Evolutionary conservation across 23 tunicate genomes (phyloP).

Genomic region (Styela clava): DNA sequence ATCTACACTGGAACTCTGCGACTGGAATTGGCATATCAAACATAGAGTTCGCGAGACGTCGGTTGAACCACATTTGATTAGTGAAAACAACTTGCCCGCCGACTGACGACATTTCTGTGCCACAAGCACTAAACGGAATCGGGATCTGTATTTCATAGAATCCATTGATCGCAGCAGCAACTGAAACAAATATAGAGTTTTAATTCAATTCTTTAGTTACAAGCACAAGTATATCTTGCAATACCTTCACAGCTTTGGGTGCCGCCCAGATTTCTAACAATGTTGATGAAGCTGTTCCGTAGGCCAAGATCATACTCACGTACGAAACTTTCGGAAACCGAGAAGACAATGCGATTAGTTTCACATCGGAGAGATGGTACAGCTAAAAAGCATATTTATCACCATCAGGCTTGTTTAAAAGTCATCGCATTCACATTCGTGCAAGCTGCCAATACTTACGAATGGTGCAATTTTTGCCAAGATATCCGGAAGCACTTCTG

Average conservation of each 20-base stretch:
- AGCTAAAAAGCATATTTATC: not conserved
- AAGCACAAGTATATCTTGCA: no score
- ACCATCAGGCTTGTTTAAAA: no score
- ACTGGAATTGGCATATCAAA: slow-evolving; percentile 46
- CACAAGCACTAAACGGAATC: slow-evolving; percentile 27
- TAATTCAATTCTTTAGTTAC: no score
- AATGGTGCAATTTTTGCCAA: slow-evolving; percentile 53
- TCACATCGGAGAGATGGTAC: not conserved
- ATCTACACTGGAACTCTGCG: slow-evolving; percentile 30
- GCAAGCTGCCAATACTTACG: slow-evolving; percentile 44
- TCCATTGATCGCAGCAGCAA: slow-evolving; percentile 10
- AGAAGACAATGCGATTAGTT: not conserved
- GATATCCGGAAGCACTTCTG: slow-evolving; percentile 31
- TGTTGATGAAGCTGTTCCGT: not conserved
- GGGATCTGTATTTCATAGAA: slow-evolving; percentile 6
- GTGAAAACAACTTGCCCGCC: not conserved
- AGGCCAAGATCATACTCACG: slow-evolving; percentile 12
- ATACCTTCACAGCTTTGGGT: not conserved
- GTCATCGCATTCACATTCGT: no score
- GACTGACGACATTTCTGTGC: not conserved
- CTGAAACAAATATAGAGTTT: slow-evolving; percentile 18
- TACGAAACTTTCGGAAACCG: slow-evolving; percentile 22
- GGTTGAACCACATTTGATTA: slow-evolving; percentile 42
- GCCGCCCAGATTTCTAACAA: not conserved
- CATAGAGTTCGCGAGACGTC: not conserved